Conservation (phyloP, 2,888 invertebrate genomes). For the Catocala nupta region DNA sequence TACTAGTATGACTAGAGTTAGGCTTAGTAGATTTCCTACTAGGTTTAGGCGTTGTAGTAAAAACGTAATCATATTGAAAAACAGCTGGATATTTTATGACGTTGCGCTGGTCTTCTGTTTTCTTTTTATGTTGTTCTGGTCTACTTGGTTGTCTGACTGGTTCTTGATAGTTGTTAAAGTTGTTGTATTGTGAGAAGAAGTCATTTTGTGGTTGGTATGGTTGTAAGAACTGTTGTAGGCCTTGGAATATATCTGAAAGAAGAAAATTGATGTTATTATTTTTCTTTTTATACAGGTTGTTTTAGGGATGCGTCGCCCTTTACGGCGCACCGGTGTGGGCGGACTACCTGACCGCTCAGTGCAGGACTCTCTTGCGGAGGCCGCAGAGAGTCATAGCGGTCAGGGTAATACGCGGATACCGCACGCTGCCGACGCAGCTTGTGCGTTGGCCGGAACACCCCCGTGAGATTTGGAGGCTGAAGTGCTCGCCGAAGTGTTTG, state of each 20-base stretch:
- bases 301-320: too few relatives aligned
- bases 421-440: too few relatives aligned
- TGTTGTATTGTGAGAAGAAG: conserved; percentile 26
- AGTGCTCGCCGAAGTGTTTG: too few relatives aligned
- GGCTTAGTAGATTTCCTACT: conserved; percentile 48
- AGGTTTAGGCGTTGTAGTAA: conserved; percentile 53
- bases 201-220: conserved; percentile 43
- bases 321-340: too few relatives aligned
- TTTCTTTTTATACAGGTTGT: too few relatives aligned
- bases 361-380: too few relatives aligned
- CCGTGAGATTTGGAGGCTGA: too few relatives aligned
- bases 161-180: conserved; percentile 29
- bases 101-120: conserved; percentile 26
- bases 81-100: conserved; percentile 25
- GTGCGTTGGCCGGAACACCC: too few relatives aligned
- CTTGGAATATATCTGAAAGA: conserved; percentile 71
- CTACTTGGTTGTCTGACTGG: conserved; percentile 22
- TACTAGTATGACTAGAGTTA: conserved; percentile 43
- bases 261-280: background rate
- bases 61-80: conserved; percentile 44
- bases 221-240: conserved; percentile 63
- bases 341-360: too few relatives aligned
- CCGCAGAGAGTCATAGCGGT: too few relatives aligned
- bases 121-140: conserved; percentile 31
- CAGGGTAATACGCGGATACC: too few relatives aligned